Evolutionary conservation across 1,140 invertebrate species (phyloP), one percentile per base, ranked within the genome.

Genomic region (Drosophila nebulosa): DNA sequence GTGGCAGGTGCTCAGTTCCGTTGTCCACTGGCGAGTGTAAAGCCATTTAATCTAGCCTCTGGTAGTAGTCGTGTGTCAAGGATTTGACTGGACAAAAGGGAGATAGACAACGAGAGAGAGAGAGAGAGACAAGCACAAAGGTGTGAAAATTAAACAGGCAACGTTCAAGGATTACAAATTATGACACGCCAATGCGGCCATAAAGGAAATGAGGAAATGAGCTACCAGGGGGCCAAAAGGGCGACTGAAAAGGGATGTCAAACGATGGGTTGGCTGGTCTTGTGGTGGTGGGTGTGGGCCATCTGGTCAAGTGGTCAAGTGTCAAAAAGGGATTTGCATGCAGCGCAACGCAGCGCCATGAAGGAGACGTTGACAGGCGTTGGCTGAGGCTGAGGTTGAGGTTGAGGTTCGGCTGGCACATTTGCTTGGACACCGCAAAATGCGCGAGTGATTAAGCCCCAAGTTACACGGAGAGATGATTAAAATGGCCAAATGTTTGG

Each of bases 111-210:
- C 14, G 3, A 39, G n/a, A 39, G 36, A 36, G 35, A 12, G 32
- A 14, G 30, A 16, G 21, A 60, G 68, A 39, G 66, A 56, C 69
- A 55, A 63, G 69, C 56, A 81, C 74, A 83, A 88, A 88, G 83
- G 83, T 88, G 83, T 88, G 83, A 79, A 88, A 88, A 88, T 88
- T 88, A 88, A 88, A 88, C 83, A 88, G 83, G 62, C 75, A 64
- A 61, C 83, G 80, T 72, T 76, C 70, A 69, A 81, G 83, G 83
- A 88, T 88, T 88, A 88, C 83, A 88, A 88, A 88, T 88, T 88
- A 88, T 88, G 83, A 88, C 83, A 79, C 83, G 74, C 74, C 66
- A 53, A 70, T 65, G 69, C 65, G 24, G 72, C 67, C 69, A 81
- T 81, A 65, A 86, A 57, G 74, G 69, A 85, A 85, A 86, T 85